Base-by-base conservation (phyloP, 2,113 vertebrate genomes). In the Nycticorax nycticorax region DNA sequence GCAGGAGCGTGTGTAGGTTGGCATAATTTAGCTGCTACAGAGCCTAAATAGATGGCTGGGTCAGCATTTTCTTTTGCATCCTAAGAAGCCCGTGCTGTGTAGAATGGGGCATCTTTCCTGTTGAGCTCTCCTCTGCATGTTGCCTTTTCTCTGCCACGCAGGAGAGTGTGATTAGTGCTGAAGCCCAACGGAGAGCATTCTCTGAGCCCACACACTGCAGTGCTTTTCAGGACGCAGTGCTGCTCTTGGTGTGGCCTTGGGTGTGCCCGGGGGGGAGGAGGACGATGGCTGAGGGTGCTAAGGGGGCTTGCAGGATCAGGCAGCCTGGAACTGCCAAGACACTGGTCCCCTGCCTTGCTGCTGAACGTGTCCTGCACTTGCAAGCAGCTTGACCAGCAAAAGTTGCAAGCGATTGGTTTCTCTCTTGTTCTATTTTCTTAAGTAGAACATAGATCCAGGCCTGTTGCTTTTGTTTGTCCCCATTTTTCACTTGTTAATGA, bases 401-500 rank as follows among this genome's bases (percentile, higher is more conserved):
- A 41, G 13, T 5, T n/a, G 22, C n/a, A 21, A 35, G 67, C 0
- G 3, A 14, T 50, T 75, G 35, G 20, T 32, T 80, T 52, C 19
- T 26, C 39, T 14, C 68, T 14, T 12, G 23, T 41, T 50, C 67
- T 11, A 1, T 68, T 56, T 27, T 67, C 48, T 45, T 8, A 45
- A 28, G 45, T 13, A 33, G 28, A 66, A 7, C 32, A 5, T 4
- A 15, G 12, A 20, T 81, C 3, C 19, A 2, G 20, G 5, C 30
- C 24, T 23, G 3, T 5, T 35, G 11, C 37, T 63, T 22, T 24
- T 5, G 0, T 19, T 52, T 20, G 13, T n/a, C 21, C 75, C 15
- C 2, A 0, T 1, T 33, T 20, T 7, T 45, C 23, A 3, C 33
- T 24, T 18, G 1, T 6, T 84, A 8, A 11, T 1, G 4, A 60